Conservation (phyloP, 1,140 invertebrate genomes). For the Colletes gigas region DNA sequence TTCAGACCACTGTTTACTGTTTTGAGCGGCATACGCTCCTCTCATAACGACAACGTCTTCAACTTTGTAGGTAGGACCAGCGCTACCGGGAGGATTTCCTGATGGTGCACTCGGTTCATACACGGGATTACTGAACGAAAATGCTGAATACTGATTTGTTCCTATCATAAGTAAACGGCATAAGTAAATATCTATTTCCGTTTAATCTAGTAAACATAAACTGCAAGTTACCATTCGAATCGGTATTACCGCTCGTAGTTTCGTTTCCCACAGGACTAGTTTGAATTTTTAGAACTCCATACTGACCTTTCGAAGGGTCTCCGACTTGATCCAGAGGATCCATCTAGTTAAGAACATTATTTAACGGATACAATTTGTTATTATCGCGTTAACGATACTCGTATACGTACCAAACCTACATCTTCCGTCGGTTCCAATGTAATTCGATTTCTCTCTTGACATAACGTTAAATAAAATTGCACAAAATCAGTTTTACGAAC, state of each 20-base stretch:
- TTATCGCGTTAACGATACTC: not conserved
- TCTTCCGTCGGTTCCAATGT: slow-evolving; percentile 90
- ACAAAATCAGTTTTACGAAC: slow-evolving; percentile 91
- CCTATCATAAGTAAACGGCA: slow-evolving; percentile 53
- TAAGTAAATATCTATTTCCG: not conserved
- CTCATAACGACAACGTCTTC: slow-evolving; percentile 89
- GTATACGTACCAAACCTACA: slow-evolving; percentile 85
- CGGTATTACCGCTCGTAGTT: slow-evolving; percentile 70
- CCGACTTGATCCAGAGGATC: slow-evolving; percentile 81
- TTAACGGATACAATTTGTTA: not conserved
- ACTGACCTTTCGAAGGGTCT: slow-evolving; percentile 81
- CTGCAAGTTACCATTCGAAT: slow-evolving; percentile 67
- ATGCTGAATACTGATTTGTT: slow-evolving; percentile 81
- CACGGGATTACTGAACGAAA: slow-evolving; percentile 90
- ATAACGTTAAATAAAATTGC: slow-evolving; percentile 89
- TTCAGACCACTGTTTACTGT: slow-evolving; percentile 82
- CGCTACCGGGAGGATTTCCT: slow-evolving; percentile 81
- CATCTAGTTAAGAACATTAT: slow-evolving; percentile 74
- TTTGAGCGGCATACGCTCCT: slow-evolving; percentile 80
- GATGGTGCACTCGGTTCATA: slow-evolving; percentile 86
- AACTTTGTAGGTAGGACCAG: slow-evolving; percentile 87
- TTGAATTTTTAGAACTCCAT: slow-evolving; percentile 84
- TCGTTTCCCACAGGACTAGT: slow-evolving; percentile 79
- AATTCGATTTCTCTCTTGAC: slow-evolving; percentile 87
- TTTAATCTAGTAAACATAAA: not conserved